These are phyloP conservation scores for Chelon auratus DNA, from an alignment of 2,797 vertebrate species.

Conservation along the genomic window DNA sequence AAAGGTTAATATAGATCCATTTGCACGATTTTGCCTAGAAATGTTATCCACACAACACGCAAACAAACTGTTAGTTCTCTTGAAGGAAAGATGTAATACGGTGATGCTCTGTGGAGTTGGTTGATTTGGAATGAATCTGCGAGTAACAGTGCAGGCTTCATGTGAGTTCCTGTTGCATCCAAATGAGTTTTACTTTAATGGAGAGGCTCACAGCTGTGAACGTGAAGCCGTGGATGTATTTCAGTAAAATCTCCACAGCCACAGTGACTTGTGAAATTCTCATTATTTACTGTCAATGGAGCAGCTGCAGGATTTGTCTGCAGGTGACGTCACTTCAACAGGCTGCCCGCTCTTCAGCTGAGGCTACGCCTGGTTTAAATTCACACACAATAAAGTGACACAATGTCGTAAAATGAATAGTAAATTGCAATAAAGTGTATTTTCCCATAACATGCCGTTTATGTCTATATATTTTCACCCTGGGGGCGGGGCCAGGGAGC, in stretches of 20 bases:
- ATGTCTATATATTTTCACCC: conserved; percentile 10
- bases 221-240: conserved; percentile 13
- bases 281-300: conserved; percentile 26
- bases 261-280: conserved; percentile 7
- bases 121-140: conserved; percentile 12
- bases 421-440: not conserved
- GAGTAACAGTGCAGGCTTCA: not conserved
- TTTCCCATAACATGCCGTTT: conserved; percentile 20
- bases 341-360: not conserved
- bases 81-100: not conserved
- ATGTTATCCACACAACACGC: not conserved
- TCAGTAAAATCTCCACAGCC: conserved; percentile 19
- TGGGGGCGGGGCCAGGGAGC: conserved; percentile 24
- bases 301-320: conserved; percentile 33
- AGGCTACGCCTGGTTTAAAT: not conserved
- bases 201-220: conserved; percentile 20
- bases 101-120: not conserved
- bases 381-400: not conserved
- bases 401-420: not conserved
- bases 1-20: conserved; percentile 6
- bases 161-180: conserved; percentile 25
- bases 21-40: conserved; percentile 1
- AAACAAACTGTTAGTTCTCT: conserved; percentile 7
- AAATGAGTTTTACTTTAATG: conserved; percentile 20
- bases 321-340: conserved; percentile 17